Percentiles rank a stretch among this genome's conserved stretches.
Conservation (phyloP, 2,888 invertebrate species). For the Cephus pygmeus region DNA sequence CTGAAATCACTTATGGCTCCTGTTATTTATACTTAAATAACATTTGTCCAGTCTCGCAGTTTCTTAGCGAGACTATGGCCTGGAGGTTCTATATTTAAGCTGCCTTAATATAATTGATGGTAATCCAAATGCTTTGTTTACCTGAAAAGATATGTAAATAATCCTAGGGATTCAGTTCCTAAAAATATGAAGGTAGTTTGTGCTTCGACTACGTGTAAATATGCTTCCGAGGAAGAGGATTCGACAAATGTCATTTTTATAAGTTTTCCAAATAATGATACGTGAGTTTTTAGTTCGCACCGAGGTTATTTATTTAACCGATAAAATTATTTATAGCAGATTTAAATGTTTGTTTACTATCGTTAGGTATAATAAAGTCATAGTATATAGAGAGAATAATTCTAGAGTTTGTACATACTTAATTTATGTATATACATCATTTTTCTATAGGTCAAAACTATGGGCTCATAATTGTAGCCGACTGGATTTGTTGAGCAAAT, state of each 20-base stretch:
- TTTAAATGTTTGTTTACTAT: background rate
- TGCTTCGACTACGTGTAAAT: conserved; percentile 41
- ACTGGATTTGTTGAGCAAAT: conserved; percentile 40
- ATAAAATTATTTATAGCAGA: background rate
- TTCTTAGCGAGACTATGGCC: background rate
- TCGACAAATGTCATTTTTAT: conserved; percentile 40
- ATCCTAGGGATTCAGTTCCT: background rate
- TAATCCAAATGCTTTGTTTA: background rate
- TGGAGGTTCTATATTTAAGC: background rate
- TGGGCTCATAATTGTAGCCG: conserved; percentile 47
- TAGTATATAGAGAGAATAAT: too few relatives aligned
- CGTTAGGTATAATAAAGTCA: too few relatives aligned
- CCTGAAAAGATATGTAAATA: background rate
- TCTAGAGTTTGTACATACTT: background rate
- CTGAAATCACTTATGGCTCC: background rate
- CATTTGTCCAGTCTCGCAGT: background rate
- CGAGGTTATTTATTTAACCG: background rate
- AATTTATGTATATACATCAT: background rate
- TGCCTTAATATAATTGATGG: background rate
- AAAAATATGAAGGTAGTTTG: conserved; percentile 38
- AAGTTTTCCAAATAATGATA: conserved; percentile 45
- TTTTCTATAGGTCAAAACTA: conserved; percentile 33
- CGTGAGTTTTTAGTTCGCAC: conserved; percentile 31
- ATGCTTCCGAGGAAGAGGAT: conserved; percentile 40
- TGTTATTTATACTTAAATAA: background rate